Percentiles rank a stretch among this genome's conserved stretches.
Conservation (phyloP, 2,113 vertebrate species). For the Cyprinus carpio region DNA sequence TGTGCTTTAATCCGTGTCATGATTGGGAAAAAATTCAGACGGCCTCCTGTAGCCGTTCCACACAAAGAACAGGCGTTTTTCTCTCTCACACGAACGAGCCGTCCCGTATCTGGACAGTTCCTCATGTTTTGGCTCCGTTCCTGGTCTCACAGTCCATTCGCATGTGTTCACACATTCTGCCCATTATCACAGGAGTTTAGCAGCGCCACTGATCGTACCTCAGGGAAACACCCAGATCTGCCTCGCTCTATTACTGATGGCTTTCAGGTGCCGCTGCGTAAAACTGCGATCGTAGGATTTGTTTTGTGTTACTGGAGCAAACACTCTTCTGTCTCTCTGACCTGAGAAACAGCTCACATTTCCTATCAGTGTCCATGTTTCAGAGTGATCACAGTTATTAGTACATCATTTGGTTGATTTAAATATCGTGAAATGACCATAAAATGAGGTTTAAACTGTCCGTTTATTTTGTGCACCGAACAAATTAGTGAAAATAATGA, state of each 20-base stretch:
- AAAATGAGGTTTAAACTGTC: background rate
- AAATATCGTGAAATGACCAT: too few species aligned
- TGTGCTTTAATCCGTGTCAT: constrained; percentile 80
- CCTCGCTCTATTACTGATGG: background rate
- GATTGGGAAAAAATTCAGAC: constrained; percentile 81
- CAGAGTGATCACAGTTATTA: background rate
- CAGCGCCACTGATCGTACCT: constrained; percentile 40
- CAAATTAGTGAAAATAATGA: background rate
- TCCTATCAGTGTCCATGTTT: background rate
- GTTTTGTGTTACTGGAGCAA: background rate
- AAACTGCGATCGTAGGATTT: background rate
- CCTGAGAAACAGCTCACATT: background rate
- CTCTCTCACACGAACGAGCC: constrained; percentile 50
- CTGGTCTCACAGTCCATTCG: constrained; percentile 28
- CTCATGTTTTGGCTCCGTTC: constrained; percentile 10
- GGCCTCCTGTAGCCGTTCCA: constrained; percentile 67
- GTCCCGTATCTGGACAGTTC: background rate
- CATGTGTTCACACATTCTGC: constrained; percentile 37
- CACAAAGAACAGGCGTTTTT: constrained; percentile 64
- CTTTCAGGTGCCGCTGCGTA: background rate
- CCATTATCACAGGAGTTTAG: background rate
- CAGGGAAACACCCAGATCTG: constrained; percentile 46
- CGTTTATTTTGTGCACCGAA: background rate
- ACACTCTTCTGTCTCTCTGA: background rate
- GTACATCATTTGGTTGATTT: background rate